phyloP scores from a whole-genome alignment of 2,797 vertebrate genomes.

The Falco naumanni region DNA sequence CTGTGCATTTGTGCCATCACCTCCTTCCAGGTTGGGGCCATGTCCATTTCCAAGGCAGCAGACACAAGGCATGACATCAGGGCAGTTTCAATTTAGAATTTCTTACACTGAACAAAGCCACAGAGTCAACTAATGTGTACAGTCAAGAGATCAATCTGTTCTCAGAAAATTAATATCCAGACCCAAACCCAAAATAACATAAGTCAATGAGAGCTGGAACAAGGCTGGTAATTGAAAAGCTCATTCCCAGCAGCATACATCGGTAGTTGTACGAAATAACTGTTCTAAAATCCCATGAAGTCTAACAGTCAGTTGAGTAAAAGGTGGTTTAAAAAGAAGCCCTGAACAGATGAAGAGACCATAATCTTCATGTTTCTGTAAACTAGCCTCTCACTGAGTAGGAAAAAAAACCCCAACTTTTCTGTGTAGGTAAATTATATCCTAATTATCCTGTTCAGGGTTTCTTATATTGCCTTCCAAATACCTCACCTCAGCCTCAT shows the following conservation, averaged over 20 bases:
- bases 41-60: not conserved
- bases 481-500: not conserved
- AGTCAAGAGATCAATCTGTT: not conserved
- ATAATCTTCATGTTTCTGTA: not conserved
- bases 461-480: not conserved
- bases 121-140: rapidly evolving
- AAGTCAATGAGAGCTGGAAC: not conserved
- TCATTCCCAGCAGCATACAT: not conserved
- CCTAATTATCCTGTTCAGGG: not conserved
- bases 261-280: not conserved
- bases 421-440: not conserved
- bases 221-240: not conserved
- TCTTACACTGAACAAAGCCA: not conserved
- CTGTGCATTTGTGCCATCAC: not conserved
- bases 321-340: not conserved
- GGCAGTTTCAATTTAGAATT: not conserved
- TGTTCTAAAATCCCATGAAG: not conserved
- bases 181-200: not conserved
- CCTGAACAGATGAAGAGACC: not conserved
- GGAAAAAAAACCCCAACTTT: not conserved
- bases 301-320: not conserved
- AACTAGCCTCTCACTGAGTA: not conserved
- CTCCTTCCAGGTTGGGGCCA: not conserved
- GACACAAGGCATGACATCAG: not conserved
- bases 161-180: not conserved